Base-by-base conservation (phyloP, 2,113 vertebrate genomes). In the Ceyx melanurus region DNA sequence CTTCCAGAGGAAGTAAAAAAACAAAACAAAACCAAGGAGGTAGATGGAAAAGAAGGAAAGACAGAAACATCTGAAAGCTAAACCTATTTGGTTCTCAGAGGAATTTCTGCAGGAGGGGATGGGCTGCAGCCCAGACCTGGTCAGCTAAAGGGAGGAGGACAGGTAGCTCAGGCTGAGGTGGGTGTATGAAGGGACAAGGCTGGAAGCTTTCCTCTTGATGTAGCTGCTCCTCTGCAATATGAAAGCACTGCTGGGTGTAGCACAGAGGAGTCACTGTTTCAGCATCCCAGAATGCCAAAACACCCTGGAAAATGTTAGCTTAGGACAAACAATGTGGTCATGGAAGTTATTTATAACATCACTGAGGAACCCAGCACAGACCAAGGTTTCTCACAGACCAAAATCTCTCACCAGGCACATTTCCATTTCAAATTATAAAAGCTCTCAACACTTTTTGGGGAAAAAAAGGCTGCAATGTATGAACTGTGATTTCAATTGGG, bases 231-330 rank as follows among this genome's bases (percentile, higher is more conserved):
- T 88, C 76, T 92, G 76, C 26, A 61, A 28, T 16, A 20, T 13
- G 28, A 85, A 75, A 86, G 46, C 64, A 70, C 5, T 5, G 0
- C 0, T n/a, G 73, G 73, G 42, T 43, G 21, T 0, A 71, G 66
- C 37, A 67, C 1, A 51, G 65, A 89, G 53, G n/a, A 87, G 87
- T 70, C 45, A 62, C 31, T 81, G 51, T 50, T 92, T 60, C 66
- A 64, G 31, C 57, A 87, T 4, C 42, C 45, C 13, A 72, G 71
- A 72, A 82, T 23, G 23, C 28, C 16, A 35, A 28, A 83, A 45
- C 37, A 28, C 53, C 11, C 61, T 37, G 31, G 48, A 78, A 91
- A 89, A 70, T 5, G 1, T 40, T 19, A 56, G 15, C 25, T 91
- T 25, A 61, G 79, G 37, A 48, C 31, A 78, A 84, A 71, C 0